Base-by-base conservation (phyloP, 1,140 invertebrate genomes). In the Adelges cooleyi region DNA sequence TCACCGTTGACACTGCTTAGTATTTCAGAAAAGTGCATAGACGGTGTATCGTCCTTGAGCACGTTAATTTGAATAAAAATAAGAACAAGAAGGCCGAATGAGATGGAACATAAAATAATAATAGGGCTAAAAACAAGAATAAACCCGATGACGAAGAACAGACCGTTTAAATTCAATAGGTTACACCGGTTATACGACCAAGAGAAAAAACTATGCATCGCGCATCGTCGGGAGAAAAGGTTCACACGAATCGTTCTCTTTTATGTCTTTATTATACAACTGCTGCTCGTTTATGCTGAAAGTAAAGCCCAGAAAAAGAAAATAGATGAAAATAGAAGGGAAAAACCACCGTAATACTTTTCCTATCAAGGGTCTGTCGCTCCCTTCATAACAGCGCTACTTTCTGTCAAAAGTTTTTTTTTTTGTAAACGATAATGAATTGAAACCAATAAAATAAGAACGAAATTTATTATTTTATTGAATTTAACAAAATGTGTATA, bases 201-300 rank as follows among this genome's bases (percentile, higher is more conserved):
- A 56, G 9, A 3, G 36, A n/a, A 10, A 42, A 56, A 56, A 56
- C 38, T 40, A 42, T 40, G n/a, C n/a, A 33, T 33, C 5, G 29
- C 5, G 42, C 23, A 2, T 56, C 40, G 29, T 44, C 15, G 40
- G 11, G 23, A 59, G 10, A 59, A 59, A 33, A 59, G 54, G 38
- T 46, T 59, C 54, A 59, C 54, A 44, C 40, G 38, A 46, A 59
- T 46, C 40, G 54, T 59, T 56, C 53, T 56, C 22, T 56, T 42
- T 59, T 44, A 59, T 59, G 54, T 4, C 17, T 59, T 59, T 46
- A 59, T 59, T 59, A 59, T 59, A 59, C 54, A 59, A 29, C 40
- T 59, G 15, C n/a, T 29, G 23, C 17, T 46, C 2, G 18, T 56
- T 56, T 56, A 40, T 42, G 38, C 44, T n/a, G 25, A 23, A 56